Percentiles rank a stretch among this genome's conserved stretches.
Evolutionary conservation across 2,797 vertebrate genomes (phyloP).

Genomic region (Margarornis squamiger): DNA sequence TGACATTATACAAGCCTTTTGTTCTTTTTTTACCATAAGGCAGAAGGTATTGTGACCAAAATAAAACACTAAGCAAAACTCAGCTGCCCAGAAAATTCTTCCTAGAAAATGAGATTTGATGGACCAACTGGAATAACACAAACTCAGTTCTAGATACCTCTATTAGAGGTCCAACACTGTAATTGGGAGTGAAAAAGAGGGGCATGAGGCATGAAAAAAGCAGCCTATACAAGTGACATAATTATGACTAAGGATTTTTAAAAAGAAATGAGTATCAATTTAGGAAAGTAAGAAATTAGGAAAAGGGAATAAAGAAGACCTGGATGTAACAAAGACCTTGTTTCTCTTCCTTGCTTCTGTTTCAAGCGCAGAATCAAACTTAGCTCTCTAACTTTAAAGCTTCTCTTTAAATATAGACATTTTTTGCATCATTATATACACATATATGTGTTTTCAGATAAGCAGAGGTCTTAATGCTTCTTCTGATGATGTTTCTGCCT

Average conservation of each 20-base stretch:
- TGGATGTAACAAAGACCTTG: not conserved
- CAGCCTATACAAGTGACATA: fast-evolving
- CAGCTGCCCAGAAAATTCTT: not conserved
- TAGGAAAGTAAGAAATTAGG: not conserved
- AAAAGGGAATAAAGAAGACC: not conserved
- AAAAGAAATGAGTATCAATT: not conserved
- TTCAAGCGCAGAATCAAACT: not conserved
- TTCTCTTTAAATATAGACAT: not conserved
- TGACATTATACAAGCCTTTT: not conserved
- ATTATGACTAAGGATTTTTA: not conserved
- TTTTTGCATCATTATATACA: not conserved
- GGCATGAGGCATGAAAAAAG: not conserved
- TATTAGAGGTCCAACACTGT: not conserved
- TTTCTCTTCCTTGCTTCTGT: not conserved
- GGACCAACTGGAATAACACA: not conserved
- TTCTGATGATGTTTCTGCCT: not conserved
- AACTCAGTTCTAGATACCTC: not conserved
- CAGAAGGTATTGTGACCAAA: not conserved
- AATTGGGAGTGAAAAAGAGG: not conserved
- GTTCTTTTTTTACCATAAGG: not conserved
- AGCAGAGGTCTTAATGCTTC: not conserved
- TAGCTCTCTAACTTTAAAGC: not conserved
- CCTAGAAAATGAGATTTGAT: not conserved
- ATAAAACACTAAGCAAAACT: not conserved
- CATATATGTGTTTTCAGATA: not conserved